Evolutionary conservation across 2,113 vertebrate genomes (phyloP).

Genomic region (Melospiza georgiana): DNA sequence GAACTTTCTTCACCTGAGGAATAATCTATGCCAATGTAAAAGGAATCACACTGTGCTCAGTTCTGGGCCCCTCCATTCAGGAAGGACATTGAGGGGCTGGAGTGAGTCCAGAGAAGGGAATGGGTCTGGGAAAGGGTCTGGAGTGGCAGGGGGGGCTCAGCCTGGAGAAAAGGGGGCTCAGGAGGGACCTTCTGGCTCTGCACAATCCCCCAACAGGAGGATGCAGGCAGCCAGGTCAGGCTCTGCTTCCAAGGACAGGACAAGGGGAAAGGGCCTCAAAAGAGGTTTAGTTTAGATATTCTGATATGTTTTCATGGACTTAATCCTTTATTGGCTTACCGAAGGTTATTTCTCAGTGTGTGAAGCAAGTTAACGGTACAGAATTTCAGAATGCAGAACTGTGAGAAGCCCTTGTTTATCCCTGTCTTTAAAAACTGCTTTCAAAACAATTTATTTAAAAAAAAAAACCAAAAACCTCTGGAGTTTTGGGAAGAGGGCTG

Average conservation of each 20-base stretch:
- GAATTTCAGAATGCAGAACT: not conserved
- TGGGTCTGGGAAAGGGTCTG: not conserved
- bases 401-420: not conserved
- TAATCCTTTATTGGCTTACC: not conserved
- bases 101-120: not conserved
- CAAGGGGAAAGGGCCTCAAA: no score
- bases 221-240: not conserved
- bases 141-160: not conserved
- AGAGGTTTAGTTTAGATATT: not conserved
- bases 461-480: no score
- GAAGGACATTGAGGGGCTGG: not conserved
- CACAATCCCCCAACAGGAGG: not conserved
- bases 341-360: not conserved
- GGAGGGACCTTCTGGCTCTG: not conserved
- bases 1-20: not conserved
- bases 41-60: not conserved
- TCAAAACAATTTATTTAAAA: not conserved
- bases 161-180: not conserved
- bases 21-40: not conserved
- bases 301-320: not conserved
- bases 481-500: not conserved
- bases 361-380: accelerated
- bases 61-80: not conserved
- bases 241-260: not conserved
- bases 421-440: not conserved